Evolutionary conservation across 2,888 invertebrate genomes (phyloP).

Genomic region (Cetonia aurata): DNA sequence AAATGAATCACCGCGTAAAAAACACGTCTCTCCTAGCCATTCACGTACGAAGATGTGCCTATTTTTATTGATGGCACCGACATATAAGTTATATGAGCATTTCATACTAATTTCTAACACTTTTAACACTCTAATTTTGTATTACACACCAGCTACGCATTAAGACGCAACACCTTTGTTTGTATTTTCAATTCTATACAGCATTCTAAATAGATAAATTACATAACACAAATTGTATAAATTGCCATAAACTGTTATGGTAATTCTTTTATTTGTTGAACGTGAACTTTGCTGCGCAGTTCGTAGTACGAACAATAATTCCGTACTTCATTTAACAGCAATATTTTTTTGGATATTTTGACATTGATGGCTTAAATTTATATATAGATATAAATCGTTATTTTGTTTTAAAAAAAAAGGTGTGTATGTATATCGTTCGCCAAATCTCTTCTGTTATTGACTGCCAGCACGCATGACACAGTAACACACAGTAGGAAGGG

Average conservation of each 20-base stretch:
- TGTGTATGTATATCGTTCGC: neutral
- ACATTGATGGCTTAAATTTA: neutral
- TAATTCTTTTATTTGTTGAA: constrained; percentile 24
- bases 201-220: constrained; percentile 23
- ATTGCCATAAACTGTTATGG: constrained; percentile 30
- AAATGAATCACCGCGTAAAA: neutral
- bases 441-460: constrained; percentile 19
- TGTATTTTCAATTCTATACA: constrained; percentile 6
- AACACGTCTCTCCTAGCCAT: constrained; percentile 5
- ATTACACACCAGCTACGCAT: neutral
- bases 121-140: neutral
- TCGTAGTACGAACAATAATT: neutral
- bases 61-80: constrained; percentile 1
- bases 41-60: neutral
- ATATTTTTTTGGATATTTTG: no score
- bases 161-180: neutral
- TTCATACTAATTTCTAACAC: neutral
- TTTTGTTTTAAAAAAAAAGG: constrained; percentile 2
- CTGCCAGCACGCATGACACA: constrained; percentile 31
- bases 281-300: neutral
- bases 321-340: neutral
- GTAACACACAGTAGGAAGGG: constrained; percentile 33
- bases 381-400: neutral
- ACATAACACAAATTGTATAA: constrained; percentile 27
- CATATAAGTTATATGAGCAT: neutral